These are phyloP conservation scores for Allophyes oxyacanthae DNA, from an alignment of 2,888 invertebrate genomes.

Conservation along the genomic window DNA sequence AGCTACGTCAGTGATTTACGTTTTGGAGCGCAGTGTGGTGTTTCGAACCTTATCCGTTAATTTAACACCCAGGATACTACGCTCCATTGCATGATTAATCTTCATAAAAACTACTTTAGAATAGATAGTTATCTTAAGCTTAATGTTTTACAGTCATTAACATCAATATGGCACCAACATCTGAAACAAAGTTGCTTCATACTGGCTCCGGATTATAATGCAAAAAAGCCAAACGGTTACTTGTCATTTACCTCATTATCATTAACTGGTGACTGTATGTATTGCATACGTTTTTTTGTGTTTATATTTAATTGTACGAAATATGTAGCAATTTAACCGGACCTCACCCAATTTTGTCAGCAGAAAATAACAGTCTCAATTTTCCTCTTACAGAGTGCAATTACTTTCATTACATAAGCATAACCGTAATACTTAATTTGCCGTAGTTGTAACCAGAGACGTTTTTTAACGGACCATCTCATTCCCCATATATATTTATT, in stretches of 20 bases:
- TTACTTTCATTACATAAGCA: conserved; percentile 36
- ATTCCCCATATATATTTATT: no score
- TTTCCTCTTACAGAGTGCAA: conserved; percentile 37
- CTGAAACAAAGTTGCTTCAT: no score
- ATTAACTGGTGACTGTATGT: conserved; percentile 1
- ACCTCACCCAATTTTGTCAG: conserved; percentile 29
- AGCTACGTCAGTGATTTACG: no score
- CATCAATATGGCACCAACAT: no score
- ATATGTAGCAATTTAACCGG: conserved; percentile 12
- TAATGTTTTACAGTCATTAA: no score
- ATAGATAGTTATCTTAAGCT: no score
- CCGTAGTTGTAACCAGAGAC: conserved; percentile 5
- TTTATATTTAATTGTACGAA: conserved; percentile 16
- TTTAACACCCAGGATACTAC: no score
- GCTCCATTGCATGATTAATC: no score
- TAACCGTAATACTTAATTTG: conserved; percentile 8
- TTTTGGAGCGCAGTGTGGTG: no score
- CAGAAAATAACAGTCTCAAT: conserved; percentile 24
- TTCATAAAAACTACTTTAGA: no score
- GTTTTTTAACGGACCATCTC: neutral
- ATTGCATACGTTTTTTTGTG: conserved; percentile 1
- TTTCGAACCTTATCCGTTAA: no score
- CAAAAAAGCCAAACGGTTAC: neutral
- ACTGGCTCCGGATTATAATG: no score
- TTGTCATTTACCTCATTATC: conserved; percentile 4